Conservation (phyloP, 2,113 vertebrate species). For the Elachura formosa region DNA sequence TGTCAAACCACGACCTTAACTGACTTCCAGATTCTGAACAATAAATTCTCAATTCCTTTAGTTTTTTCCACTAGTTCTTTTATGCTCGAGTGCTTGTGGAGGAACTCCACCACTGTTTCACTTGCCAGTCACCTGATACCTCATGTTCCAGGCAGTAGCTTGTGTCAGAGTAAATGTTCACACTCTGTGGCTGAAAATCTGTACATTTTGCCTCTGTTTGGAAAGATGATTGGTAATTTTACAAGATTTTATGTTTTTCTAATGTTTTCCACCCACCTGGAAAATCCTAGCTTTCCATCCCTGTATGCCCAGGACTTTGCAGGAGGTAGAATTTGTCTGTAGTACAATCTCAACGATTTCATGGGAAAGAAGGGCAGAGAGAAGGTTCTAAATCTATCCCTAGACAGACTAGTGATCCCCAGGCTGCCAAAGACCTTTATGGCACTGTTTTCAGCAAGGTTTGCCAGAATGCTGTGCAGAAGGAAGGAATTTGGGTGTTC, state of each 20-base stretch:
- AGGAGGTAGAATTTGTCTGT: neutral
- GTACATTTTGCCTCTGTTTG: neutral
- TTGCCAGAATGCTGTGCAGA: neutral
- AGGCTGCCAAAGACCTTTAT: neutral
- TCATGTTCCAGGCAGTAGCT: neutral
- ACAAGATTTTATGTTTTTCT: neutral
- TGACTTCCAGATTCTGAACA: neutral
- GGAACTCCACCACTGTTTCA: neutral
- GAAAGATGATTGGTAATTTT: neutral
- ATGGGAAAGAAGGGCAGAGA: neutral
- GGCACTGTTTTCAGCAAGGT: neutral
- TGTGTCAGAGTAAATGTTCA: neutral
- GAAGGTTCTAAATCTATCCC: neutral
- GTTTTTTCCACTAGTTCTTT: neutral
- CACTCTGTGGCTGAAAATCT: neutral
- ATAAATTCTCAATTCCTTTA: neutral
- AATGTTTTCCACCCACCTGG: neutral
- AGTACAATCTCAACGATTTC: neutral
- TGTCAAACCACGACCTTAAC: neutral
- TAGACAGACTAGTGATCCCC: neutral
- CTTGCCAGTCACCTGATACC: neutral
- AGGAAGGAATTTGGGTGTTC: neutral
- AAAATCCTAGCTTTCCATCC: neutral
- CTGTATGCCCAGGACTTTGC: neutral
- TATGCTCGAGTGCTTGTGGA: neutral